Base-by-base conservation (phyloP, 2,113 vertebrate species). In the Rhinichthys klamathensis region DNA sequence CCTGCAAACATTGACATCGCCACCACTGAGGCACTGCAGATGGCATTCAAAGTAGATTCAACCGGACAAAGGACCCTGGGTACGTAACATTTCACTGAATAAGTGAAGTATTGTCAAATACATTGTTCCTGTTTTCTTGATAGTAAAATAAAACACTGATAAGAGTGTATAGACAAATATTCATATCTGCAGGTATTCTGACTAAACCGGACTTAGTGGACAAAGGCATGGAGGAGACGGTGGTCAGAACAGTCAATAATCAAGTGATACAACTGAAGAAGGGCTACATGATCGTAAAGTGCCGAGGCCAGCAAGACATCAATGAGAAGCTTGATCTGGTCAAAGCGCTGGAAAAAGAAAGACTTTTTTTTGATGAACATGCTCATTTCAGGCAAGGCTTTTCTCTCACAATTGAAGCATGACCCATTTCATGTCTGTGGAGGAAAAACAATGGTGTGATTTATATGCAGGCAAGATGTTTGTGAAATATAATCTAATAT, bases 1-100 rank as follows among this genome's bases (percentile, higher is more conserved):
- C 96, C 96, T 0, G 89, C 95, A 60, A 96, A 96, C 0, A 94
- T 96, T 91, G 96, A 96, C 90, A 96, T 96, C 2, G 94, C 95
- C 65, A 96, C 96, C 85, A 96, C 95, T 0, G 96, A 96, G 89
- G 96, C 95, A 0, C 83, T 96, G 91, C 93, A 92, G 90, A 96
- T 97, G 96, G 96, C 96, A 23, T 93, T 92, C 65, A 92, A 94
- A 70, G 94, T 95, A 87, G 96, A 97, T 77, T 94, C 95, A 9
- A 46, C 27, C 0, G 96, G 96, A 49, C 92, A 95, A 65, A 93
- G 96, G 49, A 96, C 96, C 16, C 85, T 97, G 82, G 96, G 96
- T 96, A 85, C 15, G 23, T 10, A 30, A 38, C 15, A 30, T 30
- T 30, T 21, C 16, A 38, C 51, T 9, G 21, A 41, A 61, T 41